Evolutionary conservation across 2,113 vertebrate species (phyloP).

Genomic region (Podilymbus podiceps): DNA sequence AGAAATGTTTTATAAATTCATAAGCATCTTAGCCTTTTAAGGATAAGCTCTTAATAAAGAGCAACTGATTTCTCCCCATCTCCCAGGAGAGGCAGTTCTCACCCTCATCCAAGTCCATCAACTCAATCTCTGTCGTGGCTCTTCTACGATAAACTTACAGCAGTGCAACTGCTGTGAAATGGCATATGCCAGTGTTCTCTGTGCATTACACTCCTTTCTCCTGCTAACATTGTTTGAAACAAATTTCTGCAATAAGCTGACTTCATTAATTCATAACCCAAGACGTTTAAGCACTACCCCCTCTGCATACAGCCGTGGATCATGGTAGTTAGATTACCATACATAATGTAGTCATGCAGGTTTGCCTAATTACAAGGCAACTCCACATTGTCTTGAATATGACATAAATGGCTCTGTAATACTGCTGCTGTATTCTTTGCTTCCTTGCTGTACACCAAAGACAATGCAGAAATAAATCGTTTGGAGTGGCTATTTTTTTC

Average conservation of each 20-base stretch:
- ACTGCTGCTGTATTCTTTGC: background rate
- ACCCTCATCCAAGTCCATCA: background rate
- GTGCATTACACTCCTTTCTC: background rate
- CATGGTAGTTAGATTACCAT: rapidly evolving
- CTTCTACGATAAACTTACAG: background rate
- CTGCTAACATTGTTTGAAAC: background rate
- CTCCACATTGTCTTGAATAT: background rate
- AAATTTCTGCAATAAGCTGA: background rate
- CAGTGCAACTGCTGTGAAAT: background rate
- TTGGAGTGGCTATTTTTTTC: background rate
- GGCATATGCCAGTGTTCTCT: background rate
- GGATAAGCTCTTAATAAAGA: constrained; percentile 12
- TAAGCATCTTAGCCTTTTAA: background rate
- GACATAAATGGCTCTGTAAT: background rate
- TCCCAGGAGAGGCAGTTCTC: background rate
- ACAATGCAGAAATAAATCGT: constrained; percentile 11
- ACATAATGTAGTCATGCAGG: background rate
- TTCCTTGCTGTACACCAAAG: background rate
- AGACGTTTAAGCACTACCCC: background rate
- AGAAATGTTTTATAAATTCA: background rate
- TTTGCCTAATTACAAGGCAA: background rate
- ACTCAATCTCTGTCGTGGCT: background rate
- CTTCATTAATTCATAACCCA: background rate
- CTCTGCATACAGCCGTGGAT: background rate
- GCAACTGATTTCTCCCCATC: background rate